Percentiles rank a stretch among this genome's conserved stretches.
Evolutionary conservation across 2,888 invertebrate genomes (phyloP).

Genomic region (Yponomeuta malinellus): DNA sequence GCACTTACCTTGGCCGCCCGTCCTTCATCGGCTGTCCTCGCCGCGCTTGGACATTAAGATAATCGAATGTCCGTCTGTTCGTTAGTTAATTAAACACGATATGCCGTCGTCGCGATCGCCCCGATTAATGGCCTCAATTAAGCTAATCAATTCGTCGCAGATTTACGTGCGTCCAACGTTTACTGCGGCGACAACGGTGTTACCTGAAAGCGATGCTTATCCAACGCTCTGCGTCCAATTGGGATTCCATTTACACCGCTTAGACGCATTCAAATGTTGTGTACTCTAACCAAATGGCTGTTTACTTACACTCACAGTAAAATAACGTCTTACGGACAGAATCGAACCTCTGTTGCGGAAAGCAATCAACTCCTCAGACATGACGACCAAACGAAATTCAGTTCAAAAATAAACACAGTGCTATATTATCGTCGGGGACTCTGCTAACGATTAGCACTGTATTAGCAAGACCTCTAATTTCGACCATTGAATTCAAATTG

Average conservation of each 20-base stretch:
- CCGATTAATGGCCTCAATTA: constrained; percentile 68
- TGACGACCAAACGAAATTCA: constrained; percentile 21
- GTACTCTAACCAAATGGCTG: neutral
- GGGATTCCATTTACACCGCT: neutral
- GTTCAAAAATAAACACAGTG: constrained; percentile 44
- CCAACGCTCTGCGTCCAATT: neutral
- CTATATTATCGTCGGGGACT: constrained; percentile 44
- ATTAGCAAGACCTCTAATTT: constrained; percentile 56
- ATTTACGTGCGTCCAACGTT: constrained; percentile 46
- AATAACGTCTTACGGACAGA: neutral
- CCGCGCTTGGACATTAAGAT: constrained; percentile 53
- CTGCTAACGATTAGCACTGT: constrained; percentile 41
- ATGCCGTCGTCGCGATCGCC: constrained; percentile 56
- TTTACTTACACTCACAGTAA: neutral
- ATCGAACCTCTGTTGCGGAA: neutral
- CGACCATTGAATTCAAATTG: constrained; percentile 71
- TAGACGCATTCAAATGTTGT: neutral
- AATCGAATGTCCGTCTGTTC: constrained; percentile 59
- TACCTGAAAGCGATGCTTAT: constrained; percentile 4
- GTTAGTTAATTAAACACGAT: constrained; percentile 73
- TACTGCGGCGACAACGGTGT: neutral
- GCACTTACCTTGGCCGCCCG: constrained; percentile 2
- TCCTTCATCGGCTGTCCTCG: constrained; percentile 15
- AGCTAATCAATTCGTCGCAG: constrained; percentile 63
- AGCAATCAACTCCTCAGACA: neutral